phyloP scores from a whole-genome alignment of 2,797 vertebrate genomes.

The Chelmon rostratus region DNA sequence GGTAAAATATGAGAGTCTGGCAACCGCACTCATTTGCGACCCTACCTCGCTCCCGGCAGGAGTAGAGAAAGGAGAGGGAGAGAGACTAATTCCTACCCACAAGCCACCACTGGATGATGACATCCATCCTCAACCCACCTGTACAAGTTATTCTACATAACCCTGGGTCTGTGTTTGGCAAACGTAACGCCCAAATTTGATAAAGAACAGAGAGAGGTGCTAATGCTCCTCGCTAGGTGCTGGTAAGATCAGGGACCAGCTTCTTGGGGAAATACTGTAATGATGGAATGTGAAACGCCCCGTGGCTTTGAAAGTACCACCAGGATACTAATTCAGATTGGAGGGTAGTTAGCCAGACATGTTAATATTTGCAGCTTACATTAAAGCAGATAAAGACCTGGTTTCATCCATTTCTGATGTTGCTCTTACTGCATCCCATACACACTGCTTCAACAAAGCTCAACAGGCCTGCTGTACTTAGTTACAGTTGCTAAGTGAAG shows the following conservation, averaged over 20 bases:
- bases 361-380: neutral
- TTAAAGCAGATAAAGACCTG: neutral
- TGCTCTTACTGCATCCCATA: neutral
- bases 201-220: neutral
- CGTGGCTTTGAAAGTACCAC: neutral
- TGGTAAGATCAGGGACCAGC: too few relatives aligned
- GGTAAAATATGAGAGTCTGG: conserved; percentile 83
- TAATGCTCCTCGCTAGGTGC: too few relatives aligned
- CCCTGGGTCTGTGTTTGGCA: conserved; percentile 8
- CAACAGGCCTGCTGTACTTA: neutral
- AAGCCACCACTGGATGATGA: conserved; percentile 60
- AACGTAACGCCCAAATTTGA: neutral
- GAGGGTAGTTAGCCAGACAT: neutral
- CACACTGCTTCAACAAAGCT: neutral
- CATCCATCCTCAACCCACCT: conserved; percentile 61
- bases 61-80: conserved; percentile 23
- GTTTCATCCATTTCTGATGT: too few relatives aligned
- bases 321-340: neutral
- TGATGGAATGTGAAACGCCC: neutral
- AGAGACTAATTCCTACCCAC: conserved; percentile 63
- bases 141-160: conserved; percentile 22
- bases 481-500: neutral
- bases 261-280: neutral
- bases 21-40: conserved; percentile 76
- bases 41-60: conserved; percentile 61